A percentile compares a stretch with the other conserved stretches of the same genome.
Evolutionary conservation across 2,113 vertebrate genomes (phyloP).

Genomic region (Pogonocichla stellata): DNA sequence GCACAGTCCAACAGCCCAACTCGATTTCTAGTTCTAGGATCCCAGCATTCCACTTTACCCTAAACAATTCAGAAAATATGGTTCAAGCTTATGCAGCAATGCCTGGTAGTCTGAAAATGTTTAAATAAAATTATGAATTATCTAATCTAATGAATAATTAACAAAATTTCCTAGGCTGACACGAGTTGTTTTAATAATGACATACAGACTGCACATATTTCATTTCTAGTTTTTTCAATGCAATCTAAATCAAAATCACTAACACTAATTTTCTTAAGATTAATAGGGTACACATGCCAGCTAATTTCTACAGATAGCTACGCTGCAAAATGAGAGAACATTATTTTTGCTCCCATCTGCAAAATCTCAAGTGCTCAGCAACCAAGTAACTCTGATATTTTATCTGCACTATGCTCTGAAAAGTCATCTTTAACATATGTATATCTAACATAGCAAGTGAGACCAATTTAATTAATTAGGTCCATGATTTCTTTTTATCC

Average conservation of each 20-base stretch:
- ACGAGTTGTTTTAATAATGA: not conserved
- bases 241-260: not conserved
- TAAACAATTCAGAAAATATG: slow-evolving; percentile 44
- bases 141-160: not conserved
- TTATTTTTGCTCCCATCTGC: not conserved
- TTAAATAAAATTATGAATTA: not conserved
- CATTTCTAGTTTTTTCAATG: not conserved
- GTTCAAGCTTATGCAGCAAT: not conserved
- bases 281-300: not conserved
- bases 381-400: not conserved
- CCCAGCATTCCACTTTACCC: slow-evolving; percentile 98
- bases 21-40: slow-evolving; percentile 85
- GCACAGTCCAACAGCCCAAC: slow-evolving; percentile 92
- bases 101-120: not conserved
- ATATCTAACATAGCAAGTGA: not conserved
- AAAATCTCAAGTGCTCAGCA: not conserved
- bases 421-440: not conserved
- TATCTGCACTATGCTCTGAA: not conserved
- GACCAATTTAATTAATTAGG: not conserved
- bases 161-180: not conserved
- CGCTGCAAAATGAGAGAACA: not conserved
- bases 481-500: not conserved
- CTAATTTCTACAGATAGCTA: not conserved
- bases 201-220: not conserved
- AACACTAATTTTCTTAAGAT: not conserved